Percentiles rank a stretch among this genome's conserved stretches.
These are phyloP conservation scores for Dinocampus coccinellae DNA, from an alignment of 2,888 invertebrate genomes.

Conservation along the genomic window DNA sequence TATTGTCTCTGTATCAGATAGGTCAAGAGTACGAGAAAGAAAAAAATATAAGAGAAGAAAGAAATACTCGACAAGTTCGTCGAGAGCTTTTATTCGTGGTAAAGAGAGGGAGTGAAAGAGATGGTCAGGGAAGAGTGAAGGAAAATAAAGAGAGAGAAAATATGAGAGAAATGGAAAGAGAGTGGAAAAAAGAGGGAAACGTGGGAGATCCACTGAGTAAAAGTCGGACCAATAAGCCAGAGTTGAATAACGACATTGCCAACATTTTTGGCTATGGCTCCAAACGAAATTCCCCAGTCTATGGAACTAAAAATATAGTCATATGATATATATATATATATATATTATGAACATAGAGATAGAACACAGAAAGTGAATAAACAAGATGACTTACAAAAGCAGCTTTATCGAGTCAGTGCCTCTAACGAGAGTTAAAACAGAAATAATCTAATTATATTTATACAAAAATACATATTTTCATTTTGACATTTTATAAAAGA, in stretches of 20 bases:
- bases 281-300: conserved; percentile 2
- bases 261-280: conserved; percentile 22
- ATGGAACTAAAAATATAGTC: background rate
- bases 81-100: conserved; percentile 25
- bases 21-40: background rate
- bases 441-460: background rate
- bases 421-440: conserved; percentile 45
- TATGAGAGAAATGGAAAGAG: background rate
- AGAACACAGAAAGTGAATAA: background rate
- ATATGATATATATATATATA: background rate
- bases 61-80: conserved; percentile 19
- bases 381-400: conserved; percentile 32
- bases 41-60: background rate
- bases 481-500: background rate
- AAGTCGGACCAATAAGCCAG: conserved; percentile 29
- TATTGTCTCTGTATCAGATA: background rate
- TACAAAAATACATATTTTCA: background rate
- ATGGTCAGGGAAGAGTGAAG: no score
- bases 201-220: conserved; percentile 13
- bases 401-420: conserved; percentile 46
- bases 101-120: background rate
- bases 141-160: no score
- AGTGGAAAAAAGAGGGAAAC: background rate
- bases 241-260: conserved; percentile 26
- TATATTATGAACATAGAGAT: background rate